phyloP scores from a whole-genome alignment of 1,140 invertebrate species.

The Drosophila equinoxialis region DNA sequence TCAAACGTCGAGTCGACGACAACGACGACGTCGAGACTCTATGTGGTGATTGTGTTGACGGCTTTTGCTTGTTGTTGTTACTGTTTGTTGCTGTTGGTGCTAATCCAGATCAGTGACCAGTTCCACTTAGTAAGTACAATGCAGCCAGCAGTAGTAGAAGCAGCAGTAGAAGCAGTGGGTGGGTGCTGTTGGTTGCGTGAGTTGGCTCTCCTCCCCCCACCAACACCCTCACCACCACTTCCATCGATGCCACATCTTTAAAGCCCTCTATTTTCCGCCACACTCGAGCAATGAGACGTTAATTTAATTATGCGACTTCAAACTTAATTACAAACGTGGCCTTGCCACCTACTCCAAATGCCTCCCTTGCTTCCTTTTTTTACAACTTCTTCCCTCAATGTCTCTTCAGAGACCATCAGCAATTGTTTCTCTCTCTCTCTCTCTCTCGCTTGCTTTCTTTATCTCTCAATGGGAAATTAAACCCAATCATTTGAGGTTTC shows the following conservation, averaged over 20 bases:
- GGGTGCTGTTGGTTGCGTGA: constrained; percentile 36
- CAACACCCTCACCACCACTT: not conserved
- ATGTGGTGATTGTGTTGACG: constrained; percentile 80
- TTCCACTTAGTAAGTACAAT: constrained; percentile 78
- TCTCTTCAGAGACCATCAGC: constrained; percentile 11
- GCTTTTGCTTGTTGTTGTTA: constrained; percentile 60
- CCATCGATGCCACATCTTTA: no score
- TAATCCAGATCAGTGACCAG: constrained; percentile 81
- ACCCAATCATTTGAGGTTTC: constrained; percentile 53
- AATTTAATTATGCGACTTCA: constrained; percentile 80
- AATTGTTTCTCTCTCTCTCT: not conserved
- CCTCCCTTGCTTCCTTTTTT: not conserved
- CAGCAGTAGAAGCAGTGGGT: constrained; percentile 38
- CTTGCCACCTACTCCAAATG: no score
- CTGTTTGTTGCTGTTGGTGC: constrained; percentile 60
- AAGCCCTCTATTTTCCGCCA: not conserved
- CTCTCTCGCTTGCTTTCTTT: constrained; percentile 6
- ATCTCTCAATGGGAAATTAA: constrained; percentile 66
- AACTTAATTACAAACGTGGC: constrained; percentile 66
- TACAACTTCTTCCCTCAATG: not conserved
- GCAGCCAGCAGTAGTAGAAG: constrained; percentile 15
- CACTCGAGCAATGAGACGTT: constrained; percentile 65
- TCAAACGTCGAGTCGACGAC: constrained; percentile 5
- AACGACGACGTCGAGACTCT: constrained; percentile 34
- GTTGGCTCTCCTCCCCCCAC: constrained; percentile 15